Evolutionary conservation across 2,797 vertebrate genomes (phyloP).

Genomic region (Fratercula arctica): DNA sequence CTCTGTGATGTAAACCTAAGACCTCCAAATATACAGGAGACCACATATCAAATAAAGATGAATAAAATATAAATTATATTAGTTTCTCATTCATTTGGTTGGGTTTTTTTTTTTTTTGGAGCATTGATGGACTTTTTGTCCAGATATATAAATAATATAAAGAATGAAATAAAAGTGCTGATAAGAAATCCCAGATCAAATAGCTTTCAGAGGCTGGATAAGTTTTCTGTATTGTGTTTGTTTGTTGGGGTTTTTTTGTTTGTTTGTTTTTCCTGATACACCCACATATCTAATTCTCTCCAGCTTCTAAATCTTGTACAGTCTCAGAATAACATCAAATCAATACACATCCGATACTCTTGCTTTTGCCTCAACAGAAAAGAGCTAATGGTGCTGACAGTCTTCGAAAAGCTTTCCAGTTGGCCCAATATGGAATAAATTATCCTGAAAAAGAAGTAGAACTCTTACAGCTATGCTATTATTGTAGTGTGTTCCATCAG

Average conservation of each 20-base stretch:
- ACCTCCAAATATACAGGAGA: background rate
- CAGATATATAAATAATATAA: background rate
- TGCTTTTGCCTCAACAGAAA: conserved; percentile 61
- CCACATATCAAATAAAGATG: background rate
- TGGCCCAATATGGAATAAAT: conserved; percentile 67
- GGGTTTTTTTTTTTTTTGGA: background rate
- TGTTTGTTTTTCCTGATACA: background rate
- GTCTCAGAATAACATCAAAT: conserved; percentile 66
- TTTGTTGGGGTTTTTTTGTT: background rate
- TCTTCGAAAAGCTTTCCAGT: conserved; percentile 70
- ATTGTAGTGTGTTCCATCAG: conserved; percentile 38
- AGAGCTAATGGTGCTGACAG: conserved; percentile 48
- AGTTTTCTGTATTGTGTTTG: background rate
- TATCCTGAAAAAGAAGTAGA: conserved; percentile 60
- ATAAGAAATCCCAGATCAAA: conserved; percentile 7
- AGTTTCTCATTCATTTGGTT: background rate
- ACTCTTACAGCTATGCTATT: conserved; percentile 53
- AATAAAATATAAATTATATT: background rate
- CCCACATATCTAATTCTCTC: conserved; percentile 8
- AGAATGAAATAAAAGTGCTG: background rate
- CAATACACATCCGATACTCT: conserved; percentile 51
- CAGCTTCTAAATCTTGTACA: background rate
- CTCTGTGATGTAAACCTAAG: background rate
- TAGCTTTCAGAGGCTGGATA: conserved; percentile 1
- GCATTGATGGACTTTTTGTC: background rate